Evolutionary conservation across 2,797 vertebrate species (phyloP).

Genomic region (Etheostoma nigrum): DNA sequence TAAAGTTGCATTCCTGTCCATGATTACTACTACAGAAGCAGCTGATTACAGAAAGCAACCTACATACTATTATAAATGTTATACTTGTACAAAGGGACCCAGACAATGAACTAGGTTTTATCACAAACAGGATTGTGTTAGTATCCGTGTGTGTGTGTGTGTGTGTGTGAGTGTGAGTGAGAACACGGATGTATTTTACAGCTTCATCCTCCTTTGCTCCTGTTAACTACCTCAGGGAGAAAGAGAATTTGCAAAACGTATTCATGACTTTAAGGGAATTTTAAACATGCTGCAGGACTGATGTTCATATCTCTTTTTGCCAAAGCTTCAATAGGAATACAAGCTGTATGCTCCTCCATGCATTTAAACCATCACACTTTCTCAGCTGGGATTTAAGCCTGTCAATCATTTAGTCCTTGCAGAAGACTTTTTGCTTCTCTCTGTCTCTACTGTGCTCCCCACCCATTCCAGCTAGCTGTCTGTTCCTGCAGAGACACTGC

Average conservation of each 20-base stretch:
- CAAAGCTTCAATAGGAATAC: not conserved
- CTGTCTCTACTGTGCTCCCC: conserved; percentile 18
- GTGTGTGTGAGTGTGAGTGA: too few relatives aligned
- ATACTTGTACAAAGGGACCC: not conserved
- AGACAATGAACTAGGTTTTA: not conserved
- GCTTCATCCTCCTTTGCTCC: conserved; percentile 40
- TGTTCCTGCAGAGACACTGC: conserved; percentile 55
- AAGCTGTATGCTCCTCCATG: not conserved
- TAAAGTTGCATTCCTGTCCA: not conserved
- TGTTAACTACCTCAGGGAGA: not conserved
- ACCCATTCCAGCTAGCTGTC: conserved; percentile 63
- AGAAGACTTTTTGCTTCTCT: not conserved
- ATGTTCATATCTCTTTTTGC: not conserved
- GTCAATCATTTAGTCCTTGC: not conserved
- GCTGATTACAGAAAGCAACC: not conserved
- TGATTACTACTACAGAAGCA: not conserved
- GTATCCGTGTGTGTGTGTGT: too few relatives aligned
- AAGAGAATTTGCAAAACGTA: not conserved
- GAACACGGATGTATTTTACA: conserved; percentile 40
- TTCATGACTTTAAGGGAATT: not conserved
- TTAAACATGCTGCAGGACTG: not conserved
- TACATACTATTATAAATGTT: not conserved
- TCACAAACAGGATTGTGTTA: not conserved
- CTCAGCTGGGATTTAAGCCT: not conserved
- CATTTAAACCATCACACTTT: conserved; percentile 21